A percentile compares a stretch with the other conserved stretches of the same genome.
Evolutionary conservation across 2,797 vertebrate genomes (phyloP).

Genomic region (Rhinogobio ventralis): DNA sequence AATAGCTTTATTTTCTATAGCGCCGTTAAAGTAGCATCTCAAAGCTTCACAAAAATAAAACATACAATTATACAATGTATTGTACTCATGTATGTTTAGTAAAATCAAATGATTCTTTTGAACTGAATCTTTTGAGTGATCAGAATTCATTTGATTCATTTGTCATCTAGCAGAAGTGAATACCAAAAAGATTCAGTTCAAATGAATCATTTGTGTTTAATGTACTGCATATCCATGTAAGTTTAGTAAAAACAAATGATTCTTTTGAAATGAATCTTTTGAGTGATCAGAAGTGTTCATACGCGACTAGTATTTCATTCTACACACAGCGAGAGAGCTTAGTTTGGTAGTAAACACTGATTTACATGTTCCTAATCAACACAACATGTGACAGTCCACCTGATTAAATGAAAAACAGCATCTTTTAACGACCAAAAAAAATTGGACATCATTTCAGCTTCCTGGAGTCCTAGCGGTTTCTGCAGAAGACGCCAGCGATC

Average conservation of each 20-base stretch:
- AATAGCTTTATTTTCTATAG: too few relatives aligned
- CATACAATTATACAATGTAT: too few relatives aligned
- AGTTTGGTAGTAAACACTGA: not conserved
- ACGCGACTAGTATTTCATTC: not conserved
- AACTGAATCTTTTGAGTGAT: not conserved
- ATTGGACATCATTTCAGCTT: not conserved
- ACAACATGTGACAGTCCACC: not conserved
- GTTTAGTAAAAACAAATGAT: not conserved
- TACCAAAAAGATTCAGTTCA: too few relatives aligned
- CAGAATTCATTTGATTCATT: too few relatives aligned
- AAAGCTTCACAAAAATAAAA: too few relatives aligned
- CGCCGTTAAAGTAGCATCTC: too few relatives aligned
- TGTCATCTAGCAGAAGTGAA: too few relatives aligned
- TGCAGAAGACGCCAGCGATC: slow-evolving; percentile 63
- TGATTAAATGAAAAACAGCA: not conserved
- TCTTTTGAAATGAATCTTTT: not conserved
- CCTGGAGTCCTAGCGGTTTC: slow-evolving; percentile 69
- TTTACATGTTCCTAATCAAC: not conserved
- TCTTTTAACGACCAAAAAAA: not conserved
- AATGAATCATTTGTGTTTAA: too few relatives aligned
- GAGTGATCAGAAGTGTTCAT: not conserved
- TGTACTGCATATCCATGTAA: too few relatives aligned
- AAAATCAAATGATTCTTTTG: not conserved
- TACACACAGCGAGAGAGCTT: not conserved
- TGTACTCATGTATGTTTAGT: too few relatives aligned